Base-by-base conservation (phyloP, 2,888 invertebrate species). In the Amphipyra tragopoginis region DNA sequence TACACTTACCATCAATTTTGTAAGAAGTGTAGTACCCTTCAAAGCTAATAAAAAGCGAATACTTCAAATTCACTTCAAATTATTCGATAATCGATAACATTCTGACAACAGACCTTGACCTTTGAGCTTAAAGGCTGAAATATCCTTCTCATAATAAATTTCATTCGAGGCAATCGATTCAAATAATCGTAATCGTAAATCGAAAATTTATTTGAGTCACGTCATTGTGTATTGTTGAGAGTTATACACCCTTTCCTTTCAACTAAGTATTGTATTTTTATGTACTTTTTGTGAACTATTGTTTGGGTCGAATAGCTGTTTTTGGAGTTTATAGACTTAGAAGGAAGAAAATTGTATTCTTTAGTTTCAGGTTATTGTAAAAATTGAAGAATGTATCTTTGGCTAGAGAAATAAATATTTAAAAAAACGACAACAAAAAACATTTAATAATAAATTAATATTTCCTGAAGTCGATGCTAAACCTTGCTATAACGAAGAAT, bases 121-220 rank as follows among this genome's bases (percentile, higher is more conserved):
- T 56, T 60, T 13, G 14, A 55, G 45, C 40, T 40, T 21, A n/a
- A 53, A 53, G 44, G 38, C 36, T 14, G 42, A 44, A 49, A 55
- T 58, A 48, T 42, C 51, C 40, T 45, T 50, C 38, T 52, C 43
- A 49, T 55, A 65, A 70, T 52, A 50, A 66, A 57, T 47, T 62
- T 57, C 36, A 48, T 54, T 65, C 51, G 44, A 57, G 70, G 65
- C 45, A 72, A 54, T 72, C 72, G 58, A 36, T 65, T 72, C 72
- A 36, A 55, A 55, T 72, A 72, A 72, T 55, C 51, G 53, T 39
- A 48, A 59, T 26, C 59, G 43, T 54, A 65, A 65, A 69, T 54
- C 40, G 39, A 47, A 58, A 47, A 65, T 53, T 29, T 61, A 72
- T 71, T 61, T 34, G 11, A 57, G 44, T 44, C 72, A 56, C 45